A percentile compares a stretch with the other conserved stretches of the same genome.
phyloP scores from a whole-genome alignment of 1,140 invertebrate genomes.

The Arctopsyche grandis region DNA sequence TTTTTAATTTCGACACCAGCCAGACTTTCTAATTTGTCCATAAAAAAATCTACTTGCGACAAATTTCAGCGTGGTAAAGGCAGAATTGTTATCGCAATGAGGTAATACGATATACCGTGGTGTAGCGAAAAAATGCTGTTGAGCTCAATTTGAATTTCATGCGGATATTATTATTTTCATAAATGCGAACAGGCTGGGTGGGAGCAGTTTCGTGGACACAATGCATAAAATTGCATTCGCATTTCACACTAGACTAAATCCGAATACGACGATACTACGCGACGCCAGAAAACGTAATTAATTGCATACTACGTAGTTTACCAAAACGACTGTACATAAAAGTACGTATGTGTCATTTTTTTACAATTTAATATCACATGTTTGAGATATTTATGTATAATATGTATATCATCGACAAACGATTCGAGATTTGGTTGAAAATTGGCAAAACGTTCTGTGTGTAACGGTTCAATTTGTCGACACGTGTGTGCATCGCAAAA shows the following conservation, averaged over 20 bases:
- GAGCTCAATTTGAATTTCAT: slow-evolving; percentile 30
- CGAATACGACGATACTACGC: background rate
- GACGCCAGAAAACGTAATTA: background rate
- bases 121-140: background rate
- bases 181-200: background rate
- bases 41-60: too few relatives aligned
- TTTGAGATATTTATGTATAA: too few relatives aligned
- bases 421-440: too few relatives aligned
- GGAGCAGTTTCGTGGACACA: too few relatives aligned
- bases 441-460: too few relatives aligned
- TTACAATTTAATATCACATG: too few relatives aligned
- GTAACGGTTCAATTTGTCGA: slow-evolving; percentile 16
- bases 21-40: too few relatives aligned
- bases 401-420: too few relatives aligned
- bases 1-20: too few relatives aligned
- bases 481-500: slow-evolving; percentile 1
- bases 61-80: too few relatives aligned
- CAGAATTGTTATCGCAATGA: background rate
- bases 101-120: background rate
- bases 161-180: slow-evolving; percentile 9
- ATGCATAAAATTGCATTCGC: slow-evolving; percentile 8
- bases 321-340: too few relatives aligned
- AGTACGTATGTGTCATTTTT: too few relatives aligned
- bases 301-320: background rate
- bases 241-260: background rate